Evolutionary conservation across 2,888 invertebrate species (phyloP), one percentile per base, ranked within the genome.

Genomic region (Lochmaea capreae): DNA sequence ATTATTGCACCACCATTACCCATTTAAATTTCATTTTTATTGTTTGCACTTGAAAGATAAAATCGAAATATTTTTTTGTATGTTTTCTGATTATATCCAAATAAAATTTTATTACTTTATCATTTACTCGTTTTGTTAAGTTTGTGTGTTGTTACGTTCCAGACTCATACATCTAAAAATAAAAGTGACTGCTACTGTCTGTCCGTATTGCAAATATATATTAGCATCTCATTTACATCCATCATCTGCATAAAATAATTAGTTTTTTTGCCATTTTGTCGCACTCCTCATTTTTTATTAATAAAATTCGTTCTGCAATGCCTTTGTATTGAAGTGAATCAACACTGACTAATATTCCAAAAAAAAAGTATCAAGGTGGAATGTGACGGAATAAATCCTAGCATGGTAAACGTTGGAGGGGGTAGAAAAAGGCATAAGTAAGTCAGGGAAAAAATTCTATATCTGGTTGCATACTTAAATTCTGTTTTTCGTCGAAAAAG

Each of bases 11-110:
- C 54, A 18, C 16, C 16, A 54, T 18, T 46, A 46, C 12, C 3
- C 18, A 54, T 54, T 54, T 54, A 54, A 54, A 54, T 54, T 54
- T 54, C 16, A 16, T 54, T 54, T 54, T 54, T 54, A 54, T 54
- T 54, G 54, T 54, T 54, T 54, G 54, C 54, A 54, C 54, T 54
- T 54, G 54, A 54, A 54, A 54, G 54, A 54, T 18, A 54, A 54
- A 54, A 16, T 16, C 16, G 54, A 54, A 54, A 16, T 54, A 54
- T 54, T 46, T 54, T 54, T 54, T 54, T 54, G 54, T 54, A 54
- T 54, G 18, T 54, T 54, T 54, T 54, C 54, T 54, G 54, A 54
- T 54, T 54, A 54, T 54, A 54, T 54, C 54, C 18, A 54, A 54
- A 54, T 54, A 54, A 54, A 54, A 54, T 54, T 54, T 54, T 54